Evolutionary conservation across 2,888 invertebrate genomes (phyloP), one percentile per base, ranked within the genome.

Genomic region (Pedicia rivosa): DNA sequence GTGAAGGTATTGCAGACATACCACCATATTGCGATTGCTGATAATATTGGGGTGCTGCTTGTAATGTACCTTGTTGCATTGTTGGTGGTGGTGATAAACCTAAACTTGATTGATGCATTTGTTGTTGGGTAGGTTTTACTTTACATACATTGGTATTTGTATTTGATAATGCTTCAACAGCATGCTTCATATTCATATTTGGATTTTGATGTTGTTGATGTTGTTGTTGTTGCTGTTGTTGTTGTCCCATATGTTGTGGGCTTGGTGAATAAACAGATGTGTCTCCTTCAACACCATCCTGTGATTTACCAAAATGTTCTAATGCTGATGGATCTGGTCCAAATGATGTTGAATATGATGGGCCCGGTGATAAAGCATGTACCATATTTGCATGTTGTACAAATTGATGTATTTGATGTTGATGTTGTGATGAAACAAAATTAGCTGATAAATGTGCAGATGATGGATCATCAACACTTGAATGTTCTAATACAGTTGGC

Each of bases 1-100:
- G 87, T 37, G 86, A 87, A 22, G 88, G 87, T 43, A 88, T 83
- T 19, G 86, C 81, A 14, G 86, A 77, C 54, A 87, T 75, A 34
- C 74, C 73, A 37, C 81, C 79, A 49, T 78, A 86, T 40, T 81
- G 81, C 40, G 61, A 55, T 50, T 80, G 78, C 63, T 74, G 75
- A 58, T 81, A 84, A 50, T 57, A 59, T 7, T 55, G 68, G 55
- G 59, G 68, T 45, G 65, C 68, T 48, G 67, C 68, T 53, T 62
- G 67, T 47, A 69, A 53, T 54, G 62, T 53, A 54, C 66, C 54
- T 52, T 67, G 50, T 47, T 67, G 68, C 45, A 68, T 73, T 42
- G 75, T 72, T 10, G 68, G 68, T 4, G 78, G 77, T 22, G 78
- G 76, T 10, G 72, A 72, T 10, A 70, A 54, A 14, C 59, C 66